Conservation (phyloP, 1,140 invertebrate species). For the Drosophila cardini region DNA sequence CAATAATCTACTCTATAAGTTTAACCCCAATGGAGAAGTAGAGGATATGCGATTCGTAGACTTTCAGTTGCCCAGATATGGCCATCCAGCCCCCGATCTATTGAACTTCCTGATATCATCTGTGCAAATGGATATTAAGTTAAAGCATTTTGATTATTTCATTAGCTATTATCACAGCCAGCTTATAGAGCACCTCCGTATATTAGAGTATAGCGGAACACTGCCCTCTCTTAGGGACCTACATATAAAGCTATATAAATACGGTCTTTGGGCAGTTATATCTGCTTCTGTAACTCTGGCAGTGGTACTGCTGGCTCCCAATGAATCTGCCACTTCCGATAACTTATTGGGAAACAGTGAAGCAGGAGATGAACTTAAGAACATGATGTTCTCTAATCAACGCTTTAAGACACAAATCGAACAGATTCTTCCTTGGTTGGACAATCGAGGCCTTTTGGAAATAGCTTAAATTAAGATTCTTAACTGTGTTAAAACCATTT, state of each 20-base stretch:
- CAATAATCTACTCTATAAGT: conserved; percentile 87
- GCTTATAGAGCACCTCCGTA: conserved; percentile 37
- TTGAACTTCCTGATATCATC: conserved; percentile 53
- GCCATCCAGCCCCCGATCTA: conserved; percentile 47
- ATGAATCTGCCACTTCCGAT: conserved; percentile 2
- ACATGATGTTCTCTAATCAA: conserved; percentile 49
- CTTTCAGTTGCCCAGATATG: conserved; percentile 48
- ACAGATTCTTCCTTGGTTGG: conserved; percentile 63
- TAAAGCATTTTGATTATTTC: conserved; percentile 56
- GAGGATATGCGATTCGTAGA: conserved; percentile 50
- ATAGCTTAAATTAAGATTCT: too few relatives aligned
- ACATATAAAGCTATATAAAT: conserved; percentile 33
- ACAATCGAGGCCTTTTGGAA: conserved; percentile 61
- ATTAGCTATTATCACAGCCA: conserved; percentile 44
- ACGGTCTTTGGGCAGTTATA: conserved; percentile 29
- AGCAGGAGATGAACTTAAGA: conserved; percentile 40
- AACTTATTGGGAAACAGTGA: conserved; percentile 12
- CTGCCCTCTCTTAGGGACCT: conserved; percentile 47
- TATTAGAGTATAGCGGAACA: conserved; percentile 41
- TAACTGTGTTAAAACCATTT: too few relatives aligned
- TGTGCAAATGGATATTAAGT: conserved; percentile 35
- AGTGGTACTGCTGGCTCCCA: conserved; percentile 57
- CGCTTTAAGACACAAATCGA: conserved; percentile 51
- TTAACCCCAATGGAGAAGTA: conserved; percentile 68
- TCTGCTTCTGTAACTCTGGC: conserved; percentile 49